These are phyloP conservation scores for Euplagia quadripunctaria DNA, from an alignment of 2,888 invertebrate genomes.

Conservation along the genomic window DNA sequence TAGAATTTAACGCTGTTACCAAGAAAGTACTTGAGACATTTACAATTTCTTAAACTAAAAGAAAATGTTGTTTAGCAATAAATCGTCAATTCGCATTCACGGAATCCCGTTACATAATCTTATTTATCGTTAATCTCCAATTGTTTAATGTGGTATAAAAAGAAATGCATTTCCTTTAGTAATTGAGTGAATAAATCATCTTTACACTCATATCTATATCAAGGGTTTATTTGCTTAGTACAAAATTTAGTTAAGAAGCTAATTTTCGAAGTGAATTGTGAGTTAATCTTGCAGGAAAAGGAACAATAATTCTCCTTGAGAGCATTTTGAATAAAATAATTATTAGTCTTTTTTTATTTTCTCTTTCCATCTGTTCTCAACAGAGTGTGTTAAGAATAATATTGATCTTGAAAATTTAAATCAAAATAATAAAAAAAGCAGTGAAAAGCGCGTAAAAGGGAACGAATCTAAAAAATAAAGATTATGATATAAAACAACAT, in stretches of 20 bases:
- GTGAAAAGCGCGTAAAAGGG: too few species aligned
- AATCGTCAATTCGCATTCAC: neutral
- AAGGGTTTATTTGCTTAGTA: conserved; percentile 8
- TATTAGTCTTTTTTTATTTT: too few species aligned
- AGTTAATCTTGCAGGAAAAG: conserved; percentile 4
- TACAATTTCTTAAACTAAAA: neutral
- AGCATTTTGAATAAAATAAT: neutral
- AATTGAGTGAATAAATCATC: conserved; percentile 5
- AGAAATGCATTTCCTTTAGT: conserved; percentile 13
- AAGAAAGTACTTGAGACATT: neutral
- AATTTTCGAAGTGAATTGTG: neutral
- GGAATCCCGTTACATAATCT: conserved; percentile 3
- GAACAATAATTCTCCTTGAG: neutral
- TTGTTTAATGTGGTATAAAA: conserved; percentile 4
- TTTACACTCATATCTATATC: neutral
- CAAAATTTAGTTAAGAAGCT: neutral
- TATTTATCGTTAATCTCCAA: neutral
- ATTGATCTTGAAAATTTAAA: too few species aligned
- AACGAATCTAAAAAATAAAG: too few species aligned
- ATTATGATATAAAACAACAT: too few species aligned
- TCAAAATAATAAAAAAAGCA: too few species aligned
- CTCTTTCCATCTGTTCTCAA: too few species aligned
- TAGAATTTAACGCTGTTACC: neutral
- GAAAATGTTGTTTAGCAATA: conserved; percentile 1
- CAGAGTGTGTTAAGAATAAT: too few species aligned